Base-by-base conservation (phyloP, 2,113 vertebrate genomes). In the Malurus alboscapulatus region DNA sequence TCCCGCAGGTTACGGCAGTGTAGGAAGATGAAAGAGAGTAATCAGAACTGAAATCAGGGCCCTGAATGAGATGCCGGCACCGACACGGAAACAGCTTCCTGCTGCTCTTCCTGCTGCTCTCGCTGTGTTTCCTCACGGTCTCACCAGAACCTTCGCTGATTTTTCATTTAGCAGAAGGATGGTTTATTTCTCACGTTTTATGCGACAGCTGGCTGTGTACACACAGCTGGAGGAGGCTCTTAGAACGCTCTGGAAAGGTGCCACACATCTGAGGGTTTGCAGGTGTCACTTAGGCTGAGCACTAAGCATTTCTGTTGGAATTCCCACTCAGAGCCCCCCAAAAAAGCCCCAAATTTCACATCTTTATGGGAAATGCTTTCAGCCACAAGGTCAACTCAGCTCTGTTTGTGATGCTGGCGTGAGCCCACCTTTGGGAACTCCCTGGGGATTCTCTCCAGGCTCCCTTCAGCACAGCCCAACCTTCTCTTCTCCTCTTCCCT, bases 31-130 rank as follows among this genome's bases (percentile, higher is more conserved):
- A 96, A 91, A 95, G 0, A 82, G 57, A 89, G 29, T 53, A 92
- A 96, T 94, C 95, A 87, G 91, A 87, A 65, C 93, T 62, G 57
- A 75, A 47, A 92, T 92, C 87, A 17, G 74, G 58, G 77, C 38
- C 63, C 55, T 62, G 87, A 69, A n/a, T 42, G 71, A 94, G 94
- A 59, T 5, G 16, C 24, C 0, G 1, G 45, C 54, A 48, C 6
- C 14, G 15, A 71, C 83, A 45, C 1, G 0, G 58, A n/a, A 72
- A 20, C 71, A 48, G 79, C 20, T 95, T 73, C 78, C 92, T 89
- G 89, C 77, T 68, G 17, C 51, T 1, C 66, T 53, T 73, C 78
- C 92, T 89, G 89, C 77, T 68, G 17, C 51, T 1, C 66, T 53
- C 61, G 2, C 77, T 5, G 65, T 0, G 0, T 15, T 90, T 88